These are phyloP conservation scores for Callosobruchus maculatus DNA, from an alignment of 2,888 invertebrate species.

Conservation along the genomic window DNA sequence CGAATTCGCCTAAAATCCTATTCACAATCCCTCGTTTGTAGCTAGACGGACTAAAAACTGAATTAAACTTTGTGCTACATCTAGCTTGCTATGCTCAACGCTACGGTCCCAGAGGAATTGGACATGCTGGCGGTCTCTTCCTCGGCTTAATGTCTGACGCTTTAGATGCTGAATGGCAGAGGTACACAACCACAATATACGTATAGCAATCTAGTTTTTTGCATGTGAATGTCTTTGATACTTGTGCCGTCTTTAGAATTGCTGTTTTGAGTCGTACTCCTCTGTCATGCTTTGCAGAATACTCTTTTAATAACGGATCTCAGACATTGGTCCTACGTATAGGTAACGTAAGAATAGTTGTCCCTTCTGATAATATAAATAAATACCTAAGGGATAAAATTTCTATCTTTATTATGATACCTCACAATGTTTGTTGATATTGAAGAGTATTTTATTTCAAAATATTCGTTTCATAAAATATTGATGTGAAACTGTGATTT, in stretches of 20 bases:
- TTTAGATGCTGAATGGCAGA: constrained; percentile 72
- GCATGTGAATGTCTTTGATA: not conserved
- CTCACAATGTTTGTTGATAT: no score
- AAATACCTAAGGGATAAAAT: no score
- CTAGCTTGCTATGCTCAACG: constrained; percentile 93
- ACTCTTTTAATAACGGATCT: no score
- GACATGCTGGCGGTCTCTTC: constrained; percentile 84
- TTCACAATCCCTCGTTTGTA: not conserved
- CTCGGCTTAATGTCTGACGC: constrained; percentile 83
- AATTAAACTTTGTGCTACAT: constrained; percentile 19
- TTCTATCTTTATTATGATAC: no score
- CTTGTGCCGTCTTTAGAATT: not conserved
- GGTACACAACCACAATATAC: constrained; percentile 49
- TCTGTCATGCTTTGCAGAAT: not conserved
- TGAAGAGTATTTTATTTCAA: no score
- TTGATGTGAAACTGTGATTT: no score
- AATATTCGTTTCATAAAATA: no score
- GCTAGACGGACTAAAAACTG: not conserved
- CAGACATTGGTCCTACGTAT: constrained; percentile 2
- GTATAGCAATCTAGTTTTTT: not conserved
- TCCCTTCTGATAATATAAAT: no score
- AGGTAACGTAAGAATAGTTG: no score
- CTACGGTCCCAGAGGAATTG: constrained; percentile 92
- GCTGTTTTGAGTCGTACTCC: not conserved
- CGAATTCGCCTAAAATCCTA: constrained; percentile 2